Evolutionary conservation across 2,888 invertebrate genomes (phyloP).

Genomic region (Atherix ibis): DNA sequence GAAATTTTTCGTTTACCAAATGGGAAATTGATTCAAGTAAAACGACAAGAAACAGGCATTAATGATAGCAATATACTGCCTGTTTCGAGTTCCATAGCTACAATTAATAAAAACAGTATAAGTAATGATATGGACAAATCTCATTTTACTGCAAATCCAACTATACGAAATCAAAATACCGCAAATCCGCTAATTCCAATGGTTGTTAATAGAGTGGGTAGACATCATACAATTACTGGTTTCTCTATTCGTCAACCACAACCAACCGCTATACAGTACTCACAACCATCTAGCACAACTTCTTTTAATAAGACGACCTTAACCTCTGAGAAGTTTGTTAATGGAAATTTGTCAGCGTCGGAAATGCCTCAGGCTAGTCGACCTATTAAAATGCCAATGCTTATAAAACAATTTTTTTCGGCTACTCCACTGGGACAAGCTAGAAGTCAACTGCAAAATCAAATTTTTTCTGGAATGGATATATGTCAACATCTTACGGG

Average conservation of each 20-base stretch:
- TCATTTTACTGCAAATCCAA: constrained; percentile 7
- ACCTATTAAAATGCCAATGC: constrained; percentile 9
- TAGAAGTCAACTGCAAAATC: constrained; percentile 26
- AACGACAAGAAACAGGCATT: constrained; percentile 21
- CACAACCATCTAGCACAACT: not conserved
- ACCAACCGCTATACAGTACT: constrained; percentile 9
- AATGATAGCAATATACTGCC: not conserved
- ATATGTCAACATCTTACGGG: constrained; percentile 30
- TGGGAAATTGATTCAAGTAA: constrained; percentile 32
- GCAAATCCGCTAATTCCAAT: not conserved
- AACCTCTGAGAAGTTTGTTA: not conserved
- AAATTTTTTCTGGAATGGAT: constrained; percentile 29
- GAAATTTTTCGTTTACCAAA: constrained; percentile 32
- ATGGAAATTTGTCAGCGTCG: not conserved
- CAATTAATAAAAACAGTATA: too few species aligned
- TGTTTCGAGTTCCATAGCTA: not conserved
- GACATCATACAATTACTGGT: not conserved
- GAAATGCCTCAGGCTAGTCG: constrained; percentile 15
- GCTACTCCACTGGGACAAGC: constrained; percentile 24
- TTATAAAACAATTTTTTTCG: constrained; percentile 24
- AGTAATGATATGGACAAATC: too few species aligned
- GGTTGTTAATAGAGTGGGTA: not conserved
- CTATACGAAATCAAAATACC: not conserved
- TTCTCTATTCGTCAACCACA: constrained; percentile 7
- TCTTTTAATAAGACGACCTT: constrained; percentile 13